Evolutionary conservation across 2,797 vertebrate genomes (phyloP).

Genomic region (Lophius americanus): DNA sequence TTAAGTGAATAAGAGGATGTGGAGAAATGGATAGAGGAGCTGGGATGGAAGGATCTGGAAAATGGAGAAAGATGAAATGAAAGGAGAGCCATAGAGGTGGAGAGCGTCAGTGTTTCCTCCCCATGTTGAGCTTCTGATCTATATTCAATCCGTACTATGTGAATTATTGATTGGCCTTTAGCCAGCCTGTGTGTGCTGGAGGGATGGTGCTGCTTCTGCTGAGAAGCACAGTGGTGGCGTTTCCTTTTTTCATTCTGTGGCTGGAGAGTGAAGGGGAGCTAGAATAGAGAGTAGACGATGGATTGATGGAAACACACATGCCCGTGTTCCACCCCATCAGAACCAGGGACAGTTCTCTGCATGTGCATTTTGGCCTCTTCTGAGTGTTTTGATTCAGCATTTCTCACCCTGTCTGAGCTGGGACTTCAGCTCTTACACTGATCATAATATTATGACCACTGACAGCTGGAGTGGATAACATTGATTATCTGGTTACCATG

Average conservation of each 20-base stretch:
- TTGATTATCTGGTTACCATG: too few species aligned
- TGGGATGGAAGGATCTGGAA: background rate
- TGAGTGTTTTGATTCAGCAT: conserved; percentile 10
- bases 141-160: conserved; percentile 77
- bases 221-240: conserved; percentile 56
- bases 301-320: conserved; percentile 8
- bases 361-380: background rate
- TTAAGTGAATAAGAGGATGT: background rate
- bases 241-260: conserved; percentile 45
- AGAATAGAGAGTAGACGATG: conserved; percentile 28
- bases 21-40: background rate
- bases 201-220: conserved; percentile 42
- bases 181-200: conserved; percentile 44
- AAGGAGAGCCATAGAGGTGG: conserved; percentile 27
- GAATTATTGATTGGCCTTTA: conserved; percentile 80
- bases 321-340: background rate
- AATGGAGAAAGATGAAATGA: background rate
- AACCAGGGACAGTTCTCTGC: background rate
- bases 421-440: background rate
- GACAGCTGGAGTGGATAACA: too few species aligned
- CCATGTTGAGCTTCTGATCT: conserved; percentile 76
- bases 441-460: too few species aligned
- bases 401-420: conserved; percentile 5
- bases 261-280: conserved; percentile 7
- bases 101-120: conserved; percentile 47